Base-by-base conservation (phyloP, 2,888 invertebrate species). In the Adelphocoris suturalis region DNA sequence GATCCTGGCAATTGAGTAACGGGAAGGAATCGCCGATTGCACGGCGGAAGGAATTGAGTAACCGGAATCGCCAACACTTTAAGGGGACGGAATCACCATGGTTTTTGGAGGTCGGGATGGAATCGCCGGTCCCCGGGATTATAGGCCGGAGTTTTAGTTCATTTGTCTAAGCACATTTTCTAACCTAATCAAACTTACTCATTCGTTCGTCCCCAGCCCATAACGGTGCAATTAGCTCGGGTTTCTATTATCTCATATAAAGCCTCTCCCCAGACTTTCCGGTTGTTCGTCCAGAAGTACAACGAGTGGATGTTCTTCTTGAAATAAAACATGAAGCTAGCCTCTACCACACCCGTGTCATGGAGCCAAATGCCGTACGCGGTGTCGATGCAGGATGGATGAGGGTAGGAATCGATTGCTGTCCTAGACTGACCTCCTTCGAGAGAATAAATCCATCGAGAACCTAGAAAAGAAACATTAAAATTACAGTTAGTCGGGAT, bases 381-480 rank as follows among this genome's bases (percentile, higher is more conserved):
- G 3, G 68, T 68, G 68, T 68, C 68, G 23, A 23, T 23, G 68
- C 68, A 68, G 5, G 19, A 16, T 9, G 78, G 78, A 78, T 78
- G 78, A 12, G 78, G 78, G 16, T 47, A 78, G 3, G 46, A 47
- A 19, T 78, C 47, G 4, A 37, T 19, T 7, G 47, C 78, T 46
- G n/a, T 46, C 47, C 78, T 78, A 0, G 78, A 47, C 13, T 78
- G 78, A 0, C 78, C 78, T 2, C 78, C 78, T 78, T 78, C 78
- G 7, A 78, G 9, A 9, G 78, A 46, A 19, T 78, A 78, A 9
- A 78, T 78, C 78, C 78, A 78, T 9, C 78, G 7, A 37, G 37
- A 37, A 4, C 37, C 37, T 37, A 37, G 37, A 7, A 37, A 37
- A 4, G 37, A 37, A 37, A 4, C 37, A 7, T 37, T 37, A 37